phyloP scores from a whole-genome alignment of 2,113 vertebrate genomes.

The Mastomys coucha region DNA sequence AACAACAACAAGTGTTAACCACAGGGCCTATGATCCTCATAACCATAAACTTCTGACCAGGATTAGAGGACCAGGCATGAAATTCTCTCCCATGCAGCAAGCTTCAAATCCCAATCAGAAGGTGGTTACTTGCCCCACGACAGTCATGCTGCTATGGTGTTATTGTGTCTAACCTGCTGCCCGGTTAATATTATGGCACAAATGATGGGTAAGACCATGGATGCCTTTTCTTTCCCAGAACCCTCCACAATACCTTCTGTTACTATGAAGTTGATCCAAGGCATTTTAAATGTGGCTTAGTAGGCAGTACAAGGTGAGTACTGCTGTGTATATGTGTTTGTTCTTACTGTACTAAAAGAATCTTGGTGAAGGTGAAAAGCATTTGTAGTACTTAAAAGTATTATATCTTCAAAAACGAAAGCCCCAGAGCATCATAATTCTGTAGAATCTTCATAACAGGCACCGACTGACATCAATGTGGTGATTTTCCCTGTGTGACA shows the following conservation, averaged over 20 bases:
- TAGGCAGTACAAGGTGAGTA: not conserved
- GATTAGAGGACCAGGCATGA: not conserved
- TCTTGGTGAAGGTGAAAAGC: not conserved
- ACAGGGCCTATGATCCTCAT: not conserved
- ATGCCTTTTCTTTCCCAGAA: not conserved
- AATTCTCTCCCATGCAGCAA: not conserved
- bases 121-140: no score
- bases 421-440: not conserved
- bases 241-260: not conserved
- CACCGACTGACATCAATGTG: not conserved
- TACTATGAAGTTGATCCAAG: not conserved
- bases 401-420: not conserved
- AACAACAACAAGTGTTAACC: not conserved
- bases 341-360: not conserved
- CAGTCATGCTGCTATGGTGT: not conserved
- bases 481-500: not conserved
- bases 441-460: not conserved
- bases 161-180: not conserved
- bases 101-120: not conserved
- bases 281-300: not conserved
- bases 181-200: not conserved
- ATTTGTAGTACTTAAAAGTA: not conserved
- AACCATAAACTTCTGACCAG: not conserved
- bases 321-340: rapidly evolving
- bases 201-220: not conserved